These are phyloP conservation scores for Microhierax caerulescens DNA, from an alignment of 2,797 vertebrate species.

Conservation along the genomic window DNA sequence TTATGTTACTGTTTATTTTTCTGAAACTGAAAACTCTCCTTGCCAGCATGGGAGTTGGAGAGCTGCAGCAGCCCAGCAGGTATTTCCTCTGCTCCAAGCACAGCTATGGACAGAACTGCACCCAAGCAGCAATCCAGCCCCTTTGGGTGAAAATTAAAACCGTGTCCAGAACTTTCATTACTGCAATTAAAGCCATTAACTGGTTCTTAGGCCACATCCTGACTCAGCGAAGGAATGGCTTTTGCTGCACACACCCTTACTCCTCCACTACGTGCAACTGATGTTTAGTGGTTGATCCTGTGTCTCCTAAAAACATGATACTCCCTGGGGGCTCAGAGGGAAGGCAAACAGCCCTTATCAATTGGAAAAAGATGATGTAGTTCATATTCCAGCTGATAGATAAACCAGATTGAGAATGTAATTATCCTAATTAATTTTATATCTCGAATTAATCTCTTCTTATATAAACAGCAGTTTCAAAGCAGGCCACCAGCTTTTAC, in stretches of 20 bases:
- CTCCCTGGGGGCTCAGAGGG: neutral
- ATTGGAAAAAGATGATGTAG: neutral
- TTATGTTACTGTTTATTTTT: neutral
- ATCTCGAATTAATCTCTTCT: neutral
- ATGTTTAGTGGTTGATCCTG: neutral
- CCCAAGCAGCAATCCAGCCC: neutral
- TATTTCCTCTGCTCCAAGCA: neutral
- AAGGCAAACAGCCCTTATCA: slow-evolving; percentile 11
- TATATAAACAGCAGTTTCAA: neutral
- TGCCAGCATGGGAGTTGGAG: neutral
- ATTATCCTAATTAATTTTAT: slow-evolving; percentile 51
- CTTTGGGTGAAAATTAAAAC: neutral
- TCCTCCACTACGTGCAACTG: neutral
- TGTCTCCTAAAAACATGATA: neutral
- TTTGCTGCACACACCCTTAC: neutral
- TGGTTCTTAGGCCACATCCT: neutral
- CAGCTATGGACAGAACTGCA: neutral
- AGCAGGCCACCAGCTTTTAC: neutral
- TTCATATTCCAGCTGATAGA: neutral
- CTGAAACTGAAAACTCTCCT: neutral
- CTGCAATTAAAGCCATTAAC: slow-evolving; percentile 17
- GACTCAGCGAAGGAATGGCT: neutral
- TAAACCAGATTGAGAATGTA: slow-evolving; percentile 43
- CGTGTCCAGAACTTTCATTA: neutral
- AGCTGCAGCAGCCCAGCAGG: neutral